These are phyloP conservation scores for Drosophila parthenogenetica DNA, from an alignment of 2,888 invertebrate genomes.

Conservation along the genomic window DNA sequence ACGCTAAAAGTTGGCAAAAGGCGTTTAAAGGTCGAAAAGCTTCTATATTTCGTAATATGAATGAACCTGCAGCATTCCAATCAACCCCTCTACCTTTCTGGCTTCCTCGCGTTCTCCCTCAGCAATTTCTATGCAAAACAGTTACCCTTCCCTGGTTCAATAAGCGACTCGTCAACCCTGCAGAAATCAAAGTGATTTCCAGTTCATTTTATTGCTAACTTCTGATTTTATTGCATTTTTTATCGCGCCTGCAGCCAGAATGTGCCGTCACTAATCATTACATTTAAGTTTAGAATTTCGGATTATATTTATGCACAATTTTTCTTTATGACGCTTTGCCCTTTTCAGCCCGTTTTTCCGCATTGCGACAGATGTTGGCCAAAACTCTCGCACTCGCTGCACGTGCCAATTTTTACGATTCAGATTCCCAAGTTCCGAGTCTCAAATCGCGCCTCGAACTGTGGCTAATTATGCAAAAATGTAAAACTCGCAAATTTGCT, in stretches of 20 bases:
- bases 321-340: slow-evolving; percentile 55
- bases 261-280: slow-evolving; percentile 81
- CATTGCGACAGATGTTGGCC: slow-evolving; percentile 57
- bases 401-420: slow-evolving; percentile 67
- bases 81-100: slow-evolving; percentile 12
- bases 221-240: slow-evolving; percentile 81
- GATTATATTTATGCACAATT: slow-evolving; percentile 67
- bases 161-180: slow-evolving; percentile 63
- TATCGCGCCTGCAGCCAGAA: slow-evolving; percentile 72
- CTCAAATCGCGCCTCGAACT: slow-evolving; percentile 37
- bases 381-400: slow-evolving; percentile 33
- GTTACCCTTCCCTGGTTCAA: slow-evolving; percentile 20
- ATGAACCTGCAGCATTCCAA: slow-evolving; percentile 7
- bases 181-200: slow-evolving; percentile 56
- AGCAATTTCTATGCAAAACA: slow-evolving; percentile 59
- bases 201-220: slow-evolving; percentile 51
- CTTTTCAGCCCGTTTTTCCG: slow-evolving; percentile 12
- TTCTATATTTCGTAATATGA: not conserved
- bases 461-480: slow-evolving; percentile 68
- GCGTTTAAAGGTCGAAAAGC: slow-evolving; percentile 41
- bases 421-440: slow-evolving; percentile 37
- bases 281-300: slow-evolving; percentile 73
- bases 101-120: not conserved
- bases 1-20: slow-evolving; percentile 60
- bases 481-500: slow-evolving; percentile 66